These are phyloP conservation scores for Trachelus iudaicus DNA, from an alignment of 2,888 invertebrate species.

Conservation along the genomic window DNA sequence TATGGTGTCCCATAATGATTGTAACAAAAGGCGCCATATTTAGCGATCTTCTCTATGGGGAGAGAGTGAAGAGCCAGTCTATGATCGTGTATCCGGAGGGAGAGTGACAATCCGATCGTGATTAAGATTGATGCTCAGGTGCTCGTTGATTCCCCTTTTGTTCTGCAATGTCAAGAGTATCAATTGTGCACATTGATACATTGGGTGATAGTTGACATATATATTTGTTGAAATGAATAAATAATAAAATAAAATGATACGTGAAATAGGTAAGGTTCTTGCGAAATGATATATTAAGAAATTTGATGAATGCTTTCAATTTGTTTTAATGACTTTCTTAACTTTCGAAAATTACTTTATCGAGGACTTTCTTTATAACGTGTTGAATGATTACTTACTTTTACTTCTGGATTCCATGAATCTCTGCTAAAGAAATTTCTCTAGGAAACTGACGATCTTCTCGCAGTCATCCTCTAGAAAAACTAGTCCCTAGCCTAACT, in stretches of 20 bases:
- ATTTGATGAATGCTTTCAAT: not conserved
- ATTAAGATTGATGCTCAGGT: not conserved
- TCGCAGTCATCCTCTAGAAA: not conserved
- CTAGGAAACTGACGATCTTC: not conserved
- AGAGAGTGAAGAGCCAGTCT: constrained; percentile 15
- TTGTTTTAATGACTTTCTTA: not conserved
- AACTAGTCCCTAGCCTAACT: not conserved
- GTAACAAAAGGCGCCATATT: constrained; percentile 42
- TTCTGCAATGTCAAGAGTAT: not conserved
- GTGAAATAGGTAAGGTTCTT: not conserved
- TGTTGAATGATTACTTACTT: not conserved
- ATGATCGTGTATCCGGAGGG: not conserved
- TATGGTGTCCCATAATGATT: not conserved
- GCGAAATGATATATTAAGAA: not conserved
- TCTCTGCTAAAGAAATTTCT: not conserved
- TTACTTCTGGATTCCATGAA: not conserved
- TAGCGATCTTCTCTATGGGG: constrained; percentile 38
- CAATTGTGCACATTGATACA: not conserved
- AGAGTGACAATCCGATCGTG: not conserved
- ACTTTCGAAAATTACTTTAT: not conserved
- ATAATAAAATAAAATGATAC: not conserved
- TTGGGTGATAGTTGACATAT: not conserved
- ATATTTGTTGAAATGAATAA: not conserved
- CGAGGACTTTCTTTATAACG: not conserved
- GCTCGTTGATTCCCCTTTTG: not conserved